Conservation (phyloP, 2,797 vertebrate species). For the Vultur gryphus region DNA sequence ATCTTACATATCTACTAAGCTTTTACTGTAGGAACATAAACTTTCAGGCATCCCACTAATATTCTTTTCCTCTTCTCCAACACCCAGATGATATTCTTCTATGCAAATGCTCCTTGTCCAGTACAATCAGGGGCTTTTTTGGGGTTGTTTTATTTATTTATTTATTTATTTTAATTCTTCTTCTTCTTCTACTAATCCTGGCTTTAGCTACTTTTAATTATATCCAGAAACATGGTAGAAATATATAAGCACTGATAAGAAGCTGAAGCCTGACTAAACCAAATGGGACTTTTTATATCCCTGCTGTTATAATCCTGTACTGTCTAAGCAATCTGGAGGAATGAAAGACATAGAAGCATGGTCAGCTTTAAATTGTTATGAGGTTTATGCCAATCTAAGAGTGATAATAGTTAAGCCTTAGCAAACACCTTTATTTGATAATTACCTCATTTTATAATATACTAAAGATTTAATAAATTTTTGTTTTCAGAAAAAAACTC, state of each 20-base stretch:
- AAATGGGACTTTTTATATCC: background rate
- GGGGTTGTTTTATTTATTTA: background rate
- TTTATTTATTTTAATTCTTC: background rate
- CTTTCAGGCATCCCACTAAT: background rate
- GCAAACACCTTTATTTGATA: slow-evolving; percentile 27
- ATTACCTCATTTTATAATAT: slow-evolving; percentile 39
- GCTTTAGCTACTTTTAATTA: background rate
- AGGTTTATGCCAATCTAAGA: background rate
- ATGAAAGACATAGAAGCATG: background rate
- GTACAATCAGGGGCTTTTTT: background rate
- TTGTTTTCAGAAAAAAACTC: slow-evolving; percentile 34
- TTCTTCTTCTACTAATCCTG: background rate
- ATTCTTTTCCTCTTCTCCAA: background rate
- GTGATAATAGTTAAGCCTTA: slow-evolving; percentile 24
- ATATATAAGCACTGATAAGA: background rate
- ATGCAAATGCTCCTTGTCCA: background rate
- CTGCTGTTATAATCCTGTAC: slow-evolving; percentile 1
- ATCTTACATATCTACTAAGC: background rate
- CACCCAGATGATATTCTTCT: background rate
- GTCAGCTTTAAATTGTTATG: slow-evolving; percentile 10
- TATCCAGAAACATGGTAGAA: background rate
- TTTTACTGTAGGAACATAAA: background rate
- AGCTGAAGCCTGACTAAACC: background rate
- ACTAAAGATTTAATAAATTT: slow-evolving; percentile 34
- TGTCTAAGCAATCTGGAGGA: background rate